Base-by-base conservation (phyloP, 1,140 invertebrate species). In the Scaptomyza montana region DNA sequence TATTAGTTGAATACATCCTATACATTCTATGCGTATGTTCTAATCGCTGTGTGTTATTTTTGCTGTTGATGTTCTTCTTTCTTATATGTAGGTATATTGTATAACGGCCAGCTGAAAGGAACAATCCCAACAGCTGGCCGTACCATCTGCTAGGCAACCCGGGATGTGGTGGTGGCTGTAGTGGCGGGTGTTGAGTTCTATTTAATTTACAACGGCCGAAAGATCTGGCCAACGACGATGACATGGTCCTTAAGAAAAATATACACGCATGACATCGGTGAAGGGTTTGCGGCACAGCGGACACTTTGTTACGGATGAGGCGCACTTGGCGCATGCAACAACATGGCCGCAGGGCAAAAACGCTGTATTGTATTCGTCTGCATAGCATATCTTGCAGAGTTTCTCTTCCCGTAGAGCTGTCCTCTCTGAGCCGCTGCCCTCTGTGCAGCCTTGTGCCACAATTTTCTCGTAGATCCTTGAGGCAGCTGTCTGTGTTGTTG, bases 291-390 rank as follows among this genome's bases (percentile, higher is more conserved):
- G 94, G 92, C 98, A 98, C 61, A 98, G 94, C 25, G 97, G 96
- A 92, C 97, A 99, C 60, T 94, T 95, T 64, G 93, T 94, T 54
- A 97, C 93, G 43, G 94, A 94, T 2, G 95, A 93, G 9, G 97
- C 96, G 93, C 98, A 99, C 69, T 96, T 95, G 12, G 95, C 94
- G 93, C 98, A 99, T 9, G 97, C 95, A 12, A 98, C 95, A 70
- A 98, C 94, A 93, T 98, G 98, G 50, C 97, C 96, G 93, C 94
- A 94, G 25, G 94, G 98, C 78, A 98, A 93, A 92, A 98, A 98
- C 68, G 97, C 95, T 50, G 97, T 95, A 77, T 96, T 96, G 70
- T 97, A 94, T 92, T 97, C 96, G 78, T 95, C 94, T 65, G 94
- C 95, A 92, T 95, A 97, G 92, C 94, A 94, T 62, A 94, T 94